phyloP scores from a whole-genome alignment of 2,113 vertebrate species.

The Athene cunicularia region DNA sequence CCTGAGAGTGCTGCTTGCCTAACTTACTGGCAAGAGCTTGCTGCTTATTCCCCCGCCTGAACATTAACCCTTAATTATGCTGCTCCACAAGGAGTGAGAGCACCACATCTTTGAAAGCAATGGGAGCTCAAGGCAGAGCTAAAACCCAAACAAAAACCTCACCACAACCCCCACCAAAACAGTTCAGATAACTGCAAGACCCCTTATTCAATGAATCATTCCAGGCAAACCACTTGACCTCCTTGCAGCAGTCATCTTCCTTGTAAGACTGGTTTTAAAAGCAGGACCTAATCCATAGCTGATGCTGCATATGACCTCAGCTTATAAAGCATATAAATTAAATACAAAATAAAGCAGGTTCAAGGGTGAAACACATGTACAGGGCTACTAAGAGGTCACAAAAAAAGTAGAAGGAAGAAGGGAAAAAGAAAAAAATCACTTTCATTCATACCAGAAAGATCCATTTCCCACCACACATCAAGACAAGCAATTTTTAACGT shows the following conservation, averaged over 20 bases:
- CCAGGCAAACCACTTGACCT: background rate
- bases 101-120: background rate
- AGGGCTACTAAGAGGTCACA: background rate
- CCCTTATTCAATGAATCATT: background rate
- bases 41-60: background rate
- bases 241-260: background rate
- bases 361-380: background rate
- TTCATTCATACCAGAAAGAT: background rate
- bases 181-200: background rate
- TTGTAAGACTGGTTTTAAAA: background rate
- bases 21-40: background rate
- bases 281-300: constrained; percentile 1
- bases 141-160: background rate
- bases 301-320: background rate
- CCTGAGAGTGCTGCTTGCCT: background rate
- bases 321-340: constrained; percentile 6
- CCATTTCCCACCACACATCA: background rate
- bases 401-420: background rate
- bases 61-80: constrained; percentile 36
- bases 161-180: background rate
- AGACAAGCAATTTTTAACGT: background rate
- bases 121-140: background rate
- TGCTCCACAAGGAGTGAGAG: background rate
- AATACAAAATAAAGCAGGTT: background rate
- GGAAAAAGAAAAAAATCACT: background rate